These are phyloP conservation scores for Gastrophysa polygoni DNA, from an alignment of 2,888 invertebrate genomes.

Conservation along the genomic window DNA sequence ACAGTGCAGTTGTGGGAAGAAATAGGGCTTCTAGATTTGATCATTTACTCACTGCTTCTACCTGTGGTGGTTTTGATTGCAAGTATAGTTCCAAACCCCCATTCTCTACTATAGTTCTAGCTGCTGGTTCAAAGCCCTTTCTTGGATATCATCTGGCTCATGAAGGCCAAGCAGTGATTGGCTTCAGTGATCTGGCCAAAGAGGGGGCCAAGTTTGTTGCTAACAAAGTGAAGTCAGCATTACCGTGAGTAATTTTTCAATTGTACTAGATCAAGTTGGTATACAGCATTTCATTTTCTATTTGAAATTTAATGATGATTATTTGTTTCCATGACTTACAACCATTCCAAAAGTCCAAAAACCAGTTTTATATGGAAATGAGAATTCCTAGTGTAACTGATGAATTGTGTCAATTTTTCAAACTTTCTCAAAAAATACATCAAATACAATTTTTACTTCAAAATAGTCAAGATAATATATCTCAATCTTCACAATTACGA, in stretches of 20 bases:
- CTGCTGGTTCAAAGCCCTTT: constrained; percentile 82
- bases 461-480: too few relatives aligned
- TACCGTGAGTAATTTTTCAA: constrained; percentile 68
- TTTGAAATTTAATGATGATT: not conserved
- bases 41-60: constrained; percentile 81
- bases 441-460: too few relatives aligned
- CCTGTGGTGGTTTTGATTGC: constrained; percentile 75
- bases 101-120: constrained; percentile 75
- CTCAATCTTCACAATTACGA: too few relatives aligned
- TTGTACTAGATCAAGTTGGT: too few relatives aligned
- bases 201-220: constrained; percentile 70
- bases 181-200: constrained; percentile 89
- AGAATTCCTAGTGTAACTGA: too few relatives aligned
- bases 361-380: too few relatives aligned
- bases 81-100: constrained; percentile 77
- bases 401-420: too few relatives aligned
- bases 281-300: too few relatives aligned
- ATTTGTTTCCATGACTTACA: too few relatives aligned
- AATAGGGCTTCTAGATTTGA: constrained; percentile 81
- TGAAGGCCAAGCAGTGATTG: constrained; percentile 83
- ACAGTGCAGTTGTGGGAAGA: constrained; percentile 78
- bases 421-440: too few relatives aligned
- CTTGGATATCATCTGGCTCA: constrained; percentile 88
- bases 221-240: constrained; percentile 79
- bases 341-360: too few relatives aligned